Evolutionary conservation across 2,113 vertebrate genomes (phyloP).

Genomic region (Falco punctatus): DNA sequence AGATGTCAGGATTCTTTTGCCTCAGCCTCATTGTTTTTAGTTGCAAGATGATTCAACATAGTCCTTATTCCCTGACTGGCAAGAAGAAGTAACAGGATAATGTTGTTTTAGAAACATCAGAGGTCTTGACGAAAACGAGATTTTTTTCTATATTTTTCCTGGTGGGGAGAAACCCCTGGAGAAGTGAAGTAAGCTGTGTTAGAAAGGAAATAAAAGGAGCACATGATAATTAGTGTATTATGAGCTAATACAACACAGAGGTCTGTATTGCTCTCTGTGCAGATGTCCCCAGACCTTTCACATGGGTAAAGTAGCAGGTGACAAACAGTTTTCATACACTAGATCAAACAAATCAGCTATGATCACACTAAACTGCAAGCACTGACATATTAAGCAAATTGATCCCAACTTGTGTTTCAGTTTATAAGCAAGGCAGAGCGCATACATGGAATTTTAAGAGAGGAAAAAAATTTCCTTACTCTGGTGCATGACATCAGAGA

Average conservation of each 20-base stretch:
- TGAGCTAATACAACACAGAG: slow-evolving; percentile 20
- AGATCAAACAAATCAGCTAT: slow-evolving; percentile 29
- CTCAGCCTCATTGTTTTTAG: neutral
- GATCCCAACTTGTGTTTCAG: slow-evolving; percentile 1
- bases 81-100: neutral
- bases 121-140: neutral
- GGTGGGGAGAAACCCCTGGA: neutral
- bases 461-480: neutral
- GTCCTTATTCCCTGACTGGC: neutral
- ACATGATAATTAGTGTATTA: slow-evolving; percentile 14
- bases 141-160: neutral
- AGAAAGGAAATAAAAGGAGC: slow-evolving; percentile 32
- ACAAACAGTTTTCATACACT: slow-evolving; percentile 12
- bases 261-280: slow-evolving; percentile 1
- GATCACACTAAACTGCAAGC: slow-evolving; percentile 33
- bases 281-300: slow-evolving; percentile 20
- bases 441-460: neutral
- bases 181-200: neutral
- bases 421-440: slow-evolving; percentile 26
- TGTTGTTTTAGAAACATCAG: neutral
- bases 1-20: neutral
- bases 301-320: slow-evolving; percentile 27
- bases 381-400: slow-evolving; percentile 49
- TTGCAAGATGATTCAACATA: neutral
- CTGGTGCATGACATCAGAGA: neutral